Evolutionary conservation across 2,113 vertebrate genomes (phyloP), one percentile per base, ranked within the genome.

Genomic region (Saguinus midas): DNA sequence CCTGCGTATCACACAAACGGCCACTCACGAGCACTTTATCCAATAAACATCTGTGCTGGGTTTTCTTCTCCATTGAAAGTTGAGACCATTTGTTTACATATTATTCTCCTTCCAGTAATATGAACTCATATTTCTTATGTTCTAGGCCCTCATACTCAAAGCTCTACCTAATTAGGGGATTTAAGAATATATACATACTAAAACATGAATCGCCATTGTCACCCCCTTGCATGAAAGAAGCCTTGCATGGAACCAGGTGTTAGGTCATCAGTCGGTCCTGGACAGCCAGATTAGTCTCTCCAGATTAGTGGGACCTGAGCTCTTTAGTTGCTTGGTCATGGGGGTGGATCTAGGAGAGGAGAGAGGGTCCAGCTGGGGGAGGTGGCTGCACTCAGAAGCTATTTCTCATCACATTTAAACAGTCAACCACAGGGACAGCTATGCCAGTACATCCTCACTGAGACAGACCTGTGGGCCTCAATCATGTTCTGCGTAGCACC

Each of bases 191-290:
- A 17, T 0, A 6, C 43, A 29, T 16, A 37, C 52, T 25, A 35
- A 80, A 50, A 5, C n/a, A 48, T 52, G 20, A 80, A 64, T 23
- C 2, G 13, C 58, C 11, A 10, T 2, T 18, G 29, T 5, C 12
- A 12, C 21, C 18, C 8, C n/a, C 37, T 61, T 35, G 12, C 35
- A 35, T 8, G 5, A 5, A 43, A 12, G 37, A 57, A 32, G 20
- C 0, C n/a, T 61, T 27, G 40, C 72, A 13, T 6, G 58, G 58
- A 35, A 21, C 6, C 12, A 12, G 1, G 14, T 35, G 18, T 3
- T 4, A 0, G 8, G 1, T 4, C 21, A 32, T 20, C 6, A 3
- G 0, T 13, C 20, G 32, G 14, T 4, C 8, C 23, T 17, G 14
- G 25, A 6, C 13, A 40, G 17, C 17, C 3, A 3, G 3, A 76